These are phyloP conservation scores for Mythimna loreyi DNA, from an alignment of 2,888 invertebrate genomes.

Conservation along the genomic window DNA sequence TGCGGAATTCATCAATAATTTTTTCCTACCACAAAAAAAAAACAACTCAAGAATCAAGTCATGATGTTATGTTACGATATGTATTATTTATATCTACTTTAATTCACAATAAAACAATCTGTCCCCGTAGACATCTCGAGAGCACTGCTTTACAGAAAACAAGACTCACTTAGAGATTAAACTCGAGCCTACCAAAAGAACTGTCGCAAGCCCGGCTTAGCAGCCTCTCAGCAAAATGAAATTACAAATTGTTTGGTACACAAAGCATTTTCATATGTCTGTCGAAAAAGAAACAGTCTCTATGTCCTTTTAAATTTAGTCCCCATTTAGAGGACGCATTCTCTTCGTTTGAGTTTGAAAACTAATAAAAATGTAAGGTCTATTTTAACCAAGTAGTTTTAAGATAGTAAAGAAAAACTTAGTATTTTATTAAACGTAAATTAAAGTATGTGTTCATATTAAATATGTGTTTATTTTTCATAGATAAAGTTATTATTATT, in stretches of 20 bases:
- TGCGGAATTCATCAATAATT: too few relatives aligned
- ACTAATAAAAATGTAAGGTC: neutral
- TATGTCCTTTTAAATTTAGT: conserved; percentile 3
- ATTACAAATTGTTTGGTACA: conserved; percentile 26
- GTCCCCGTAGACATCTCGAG: neutral
- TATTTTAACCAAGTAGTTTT: neutral
- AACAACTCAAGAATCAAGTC: neutral
- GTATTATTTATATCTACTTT: neutral
- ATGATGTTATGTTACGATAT: neutral
- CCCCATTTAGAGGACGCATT: neutral
- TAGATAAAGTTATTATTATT: too few relatives aligned
- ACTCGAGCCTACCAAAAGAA: conserved; percentile 3
- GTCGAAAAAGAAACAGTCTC: neutral
- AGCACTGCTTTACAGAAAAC: neutral
- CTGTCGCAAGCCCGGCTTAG: conserved; percentile 2
- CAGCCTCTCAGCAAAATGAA: conserved; percentile 44
- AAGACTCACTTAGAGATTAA: conserved; percentile 12
- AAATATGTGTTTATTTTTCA: too few relatives aligned
- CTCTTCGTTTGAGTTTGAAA: neutral
- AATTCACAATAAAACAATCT: neutral
- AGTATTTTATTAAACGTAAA: too few relatives aligned
- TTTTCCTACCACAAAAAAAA: too few relatives aligned
- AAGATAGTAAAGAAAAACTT: neutral
- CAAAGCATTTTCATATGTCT: conserved; percentile 25
- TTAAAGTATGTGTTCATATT: too few relatives aligned